Conservation (phyloP, 2,888 invertebrate species). For the Lamproptera curius region DNA sequence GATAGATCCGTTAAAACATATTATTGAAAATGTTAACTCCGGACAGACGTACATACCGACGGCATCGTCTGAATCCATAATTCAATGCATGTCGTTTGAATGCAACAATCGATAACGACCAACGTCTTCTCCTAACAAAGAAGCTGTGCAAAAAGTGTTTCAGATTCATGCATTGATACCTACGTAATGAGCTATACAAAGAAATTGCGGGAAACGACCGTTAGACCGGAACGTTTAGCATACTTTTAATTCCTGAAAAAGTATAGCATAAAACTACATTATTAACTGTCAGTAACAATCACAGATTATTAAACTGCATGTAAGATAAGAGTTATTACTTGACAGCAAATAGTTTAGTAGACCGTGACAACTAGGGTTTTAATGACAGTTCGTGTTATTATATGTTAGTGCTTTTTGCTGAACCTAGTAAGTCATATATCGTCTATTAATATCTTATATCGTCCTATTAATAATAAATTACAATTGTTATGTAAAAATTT, state of each 20-base stretch:
- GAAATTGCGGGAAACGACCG: conserved; percentile 14
- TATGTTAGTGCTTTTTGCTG: no score
- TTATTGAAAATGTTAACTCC: background rate
- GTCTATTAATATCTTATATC: no score
- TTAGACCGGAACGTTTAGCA: conserved; percentile 6
- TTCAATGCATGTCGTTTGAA: conserved; percentile 2
- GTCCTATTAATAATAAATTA: no score
- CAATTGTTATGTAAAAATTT: no score
- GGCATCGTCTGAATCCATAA: background rate
- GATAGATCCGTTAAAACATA: background rate
- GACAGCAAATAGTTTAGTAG: no score
- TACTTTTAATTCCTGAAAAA: conserved; percentile 10
- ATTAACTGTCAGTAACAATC: no score
- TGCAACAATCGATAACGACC: conserved; percentile 8
- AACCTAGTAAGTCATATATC: no score
- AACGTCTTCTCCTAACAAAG: conserved; percentile 10
- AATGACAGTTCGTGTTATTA: no score
- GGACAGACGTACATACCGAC: background rate
- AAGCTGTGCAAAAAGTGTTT: conserved; percentile 8
- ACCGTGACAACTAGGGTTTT: no score
- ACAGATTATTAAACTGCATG: no score
- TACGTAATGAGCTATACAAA: conserved; percentile 9
- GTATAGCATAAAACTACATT: no score
- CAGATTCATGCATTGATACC: conserved; percentile 8
- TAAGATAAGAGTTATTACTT: no score